phyloP scores from a whole-genome alignment of 1,140 invertebrate genomes.

The Aphidius gifuensis region DNA sequence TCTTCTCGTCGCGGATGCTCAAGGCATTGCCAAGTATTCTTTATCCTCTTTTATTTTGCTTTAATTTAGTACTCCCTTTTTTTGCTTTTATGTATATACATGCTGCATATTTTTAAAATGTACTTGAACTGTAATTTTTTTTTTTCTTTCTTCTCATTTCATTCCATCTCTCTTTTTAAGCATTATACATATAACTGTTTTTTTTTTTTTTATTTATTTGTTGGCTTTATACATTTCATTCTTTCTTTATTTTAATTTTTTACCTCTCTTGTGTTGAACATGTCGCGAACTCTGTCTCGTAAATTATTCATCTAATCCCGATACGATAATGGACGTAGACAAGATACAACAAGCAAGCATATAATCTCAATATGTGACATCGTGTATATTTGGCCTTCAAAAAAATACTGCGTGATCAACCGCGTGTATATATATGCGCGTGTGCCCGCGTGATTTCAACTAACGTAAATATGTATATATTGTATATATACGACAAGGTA shows the following conservation, averaged over 20 bases:
- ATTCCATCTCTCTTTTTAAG: neutral
- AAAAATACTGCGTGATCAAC: too few relatives aligned
- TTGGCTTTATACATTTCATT: too few relatives aligned
- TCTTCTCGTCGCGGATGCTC: slow-evolving; percentile 8
- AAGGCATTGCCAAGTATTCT: slow-evolving; percentile 5
- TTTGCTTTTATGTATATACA: neutral
- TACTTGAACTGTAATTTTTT: slow-evolving; percentile 6
- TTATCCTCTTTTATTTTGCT: slow-evolving; percentile 15
- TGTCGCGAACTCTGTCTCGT: neutral
- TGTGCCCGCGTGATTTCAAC: neutral
- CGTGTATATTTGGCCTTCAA: too few relatives aligned
- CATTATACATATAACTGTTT: neutral
- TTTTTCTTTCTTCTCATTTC: neutral
- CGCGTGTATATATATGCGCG: neutral
- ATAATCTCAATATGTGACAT: slow-evolving; percentile 2
- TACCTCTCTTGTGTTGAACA: neutral
- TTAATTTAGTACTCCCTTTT: slow-evolving; percentile 25
- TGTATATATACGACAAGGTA: slow-evolving; percentile 3
- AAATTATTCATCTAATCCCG: slow-evolving; percentile 15
- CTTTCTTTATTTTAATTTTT: too few relatives aligned
- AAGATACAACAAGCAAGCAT: neutral
- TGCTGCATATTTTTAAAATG: slow-evolving; percentile 24
- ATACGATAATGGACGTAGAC: slow-evolving; percentile 14
- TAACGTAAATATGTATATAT: neutral
- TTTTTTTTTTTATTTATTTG: neutral